These are phyloP conservation scores for Taurulus bubalis DNA, from an alignment of 2,113 vertebrate genomes.

Conservation along the genomic window DNA sequence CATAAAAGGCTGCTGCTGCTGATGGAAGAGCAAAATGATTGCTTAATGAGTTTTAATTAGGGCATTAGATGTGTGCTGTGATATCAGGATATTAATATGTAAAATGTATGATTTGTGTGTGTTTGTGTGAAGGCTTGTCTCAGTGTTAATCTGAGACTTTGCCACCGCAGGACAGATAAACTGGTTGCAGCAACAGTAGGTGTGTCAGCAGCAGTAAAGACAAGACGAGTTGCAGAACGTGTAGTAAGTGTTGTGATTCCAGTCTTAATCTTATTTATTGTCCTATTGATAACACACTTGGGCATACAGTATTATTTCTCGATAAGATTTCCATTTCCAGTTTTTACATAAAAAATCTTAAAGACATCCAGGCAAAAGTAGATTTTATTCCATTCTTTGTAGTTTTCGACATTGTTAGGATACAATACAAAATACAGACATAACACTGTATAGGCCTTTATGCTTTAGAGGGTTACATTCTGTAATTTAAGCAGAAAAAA, in stretches of 20 bases:
- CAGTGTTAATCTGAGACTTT: background rate
- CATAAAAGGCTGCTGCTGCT: background rate
- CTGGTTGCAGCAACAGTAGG: background rate
- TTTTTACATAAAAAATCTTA: background rate
- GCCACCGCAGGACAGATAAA: constrained; percentile 1
- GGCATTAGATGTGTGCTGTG: background rate
- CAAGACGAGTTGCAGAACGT: background rate
- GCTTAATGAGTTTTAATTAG: background rate
- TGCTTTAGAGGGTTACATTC: constrained; percentile 42
- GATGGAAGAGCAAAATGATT: constrained; percentile 23
- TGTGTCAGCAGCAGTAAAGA: constrained; percentile 19
- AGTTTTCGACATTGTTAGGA: constrained; percentile 36
- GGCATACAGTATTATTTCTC: background rate
- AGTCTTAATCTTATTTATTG: background rate
- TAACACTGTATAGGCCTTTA: constrained; percentile 49
- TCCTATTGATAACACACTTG: background rate
- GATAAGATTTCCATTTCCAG: background rate
- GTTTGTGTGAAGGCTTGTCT: background rate
- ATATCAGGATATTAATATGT: background rate
- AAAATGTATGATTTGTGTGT: background rate
- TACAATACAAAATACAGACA: constrained; percentile 73
- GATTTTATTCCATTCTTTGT: constrained; percentile 54
- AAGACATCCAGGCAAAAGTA: constrained; percentile 27
- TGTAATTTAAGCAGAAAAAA: constrained; percentile 30
- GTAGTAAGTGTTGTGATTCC: background rate